Base-by-base conservation (phyloP, 2,797 vertebrate genomes). In the Sebastes itinus region DNA sequence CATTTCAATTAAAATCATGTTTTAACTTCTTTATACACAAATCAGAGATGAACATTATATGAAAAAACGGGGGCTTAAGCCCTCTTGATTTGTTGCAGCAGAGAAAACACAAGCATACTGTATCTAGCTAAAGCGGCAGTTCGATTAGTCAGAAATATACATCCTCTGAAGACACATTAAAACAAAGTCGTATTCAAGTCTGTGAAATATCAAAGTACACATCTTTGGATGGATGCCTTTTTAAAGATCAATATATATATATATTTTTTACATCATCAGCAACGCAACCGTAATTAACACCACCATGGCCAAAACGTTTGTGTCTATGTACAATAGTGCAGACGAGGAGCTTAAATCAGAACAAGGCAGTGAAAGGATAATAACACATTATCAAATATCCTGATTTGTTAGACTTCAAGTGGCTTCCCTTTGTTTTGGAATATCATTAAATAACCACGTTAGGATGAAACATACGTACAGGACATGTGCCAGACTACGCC, bases 311-410 rank as follows among this genome's bases (percentile, higher is more conserved):
- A 83, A 93, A 81, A 90, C 10, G 75, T 87, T 86, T 92, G 49
- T 89, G 83, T 91, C 86, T 93, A 95, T 96, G 80, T 96, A 96
- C 94, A 95, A 94, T 95, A 94, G 93, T 96, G 94, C 94, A 95
- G 94, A 93, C 78, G 52, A 89, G 85, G 86, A 93, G 90, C 89
- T 89, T 88, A 81, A 85, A 88, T 83, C 82, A 89, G 71, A 89
- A 90, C 86, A 90, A 93, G 90, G 92, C 94, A 87, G 92, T 92
- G 83, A 84, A 90, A 85, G 82, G 76, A 89, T 78, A 80, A 84
- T 75, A 78, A 87, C 68, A 82, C 75, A 55, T 88, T 65, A 72
- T 86, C 63, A 71, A 87, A 75, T 35, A 68, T 92, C 87, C 76
- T 73, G 73, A 84, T 82, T 84, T 25, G 61, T 76, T 63, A 42